Conservation (phyloP, 2,888 invertebrate species). For the Theretra japonica region DNA sequence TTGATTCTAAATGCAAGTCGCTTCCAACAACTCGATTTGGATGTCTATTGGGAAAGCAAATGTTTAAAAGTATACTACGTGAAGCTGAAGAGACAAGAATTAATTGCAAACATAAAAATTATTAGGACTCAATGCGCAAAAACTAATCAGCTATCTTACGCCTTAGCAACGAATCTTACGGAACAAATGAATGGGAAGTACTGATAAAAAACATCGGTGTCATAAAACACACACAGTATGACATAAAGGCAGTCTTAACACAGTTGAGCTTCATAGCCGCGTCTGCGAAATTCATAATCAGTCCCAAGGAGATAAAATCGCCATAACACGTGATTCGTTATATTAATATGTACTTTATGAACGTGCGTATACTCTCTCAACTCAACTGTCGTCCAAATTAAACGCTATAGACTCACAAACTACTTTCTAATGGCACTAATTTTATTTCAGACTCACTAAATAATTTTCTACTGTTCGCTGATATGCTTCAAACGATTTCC, state of each 20-base stretch:
- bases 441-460: neutral
- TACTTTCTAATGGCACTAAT: neutral
- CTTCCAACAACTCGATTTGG: no score
- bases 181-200: neutral
- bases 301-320: constrained; percentile 14
- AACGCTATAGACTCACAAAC: neutral
- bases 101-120: no score
- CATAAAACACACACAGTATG: neutral
- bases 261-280: neutral
- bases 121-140: neutral
- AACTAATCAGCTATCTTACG: neutral
- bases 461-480: neutral
- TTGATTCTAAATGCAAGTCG: no score
- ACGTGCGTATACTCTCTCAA: constrained; percentile 17
- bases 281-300: constrained; percentile 8
- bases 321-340: constrained; percentile 12
- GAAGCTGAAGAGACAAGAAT: no score
- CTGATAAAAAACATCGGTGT: neutral
- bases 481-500: no score
- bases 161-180: neutral
- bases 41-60: no score
- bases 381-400: neutral
- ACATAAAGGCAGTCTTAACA: neutral
- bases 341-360: constrained; percentile 13
- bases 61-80: no score